Evolutionary conservation across 2,113 vertebrate genomes (phyloP).

Genomic region (Eolophus roseicapilla): DNA sequence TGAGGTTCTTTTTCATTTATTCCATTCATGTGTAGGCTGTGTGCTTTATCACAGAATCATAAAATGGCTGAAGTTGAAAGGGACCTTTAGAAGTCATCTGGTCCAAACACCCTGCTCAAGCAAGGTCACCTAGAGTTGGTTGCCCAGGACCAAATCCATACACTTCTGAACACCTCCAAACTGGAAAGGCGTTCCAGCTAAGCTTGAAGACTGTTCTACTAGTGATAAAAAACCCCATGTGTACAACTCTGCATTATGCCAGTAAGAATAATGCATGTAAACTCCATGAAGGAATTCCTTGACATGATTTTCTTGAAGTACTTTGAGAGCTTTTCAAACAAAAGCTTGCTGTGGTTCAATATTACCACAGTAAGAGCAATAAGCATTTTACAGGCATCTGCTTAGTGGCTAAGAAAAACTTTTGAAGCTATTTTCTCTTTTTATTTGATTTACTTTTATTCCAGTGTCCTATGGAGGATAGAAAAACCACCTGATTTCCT

Average conservation of each 20-base stretch:
- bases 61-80: neutral
- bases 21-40: neutral
- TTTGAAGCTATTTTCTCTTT: neutral
- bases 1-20: neutral
- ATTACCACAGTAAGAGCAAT: neutral
- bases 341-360: neutral
- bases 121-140: neutral
- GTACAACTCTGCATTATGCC: neutral
- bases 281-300: neutral
- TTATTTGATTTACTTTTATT: neutral
- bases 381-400: neutral
- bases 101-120: neutral
- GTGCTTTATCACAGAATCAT: neutral
- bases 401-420: neutral
- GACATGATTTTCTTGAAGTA: neutral
- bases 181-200: neutral
- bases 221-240: rapidly evolving
- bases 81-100: neutral
- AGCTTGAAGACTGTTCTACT: neutral
- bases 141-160: neutral
- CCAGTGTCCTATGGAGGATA: neutral
- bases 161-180: neutral
- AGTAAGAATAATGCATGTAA: neutral
- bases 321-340: neutral
- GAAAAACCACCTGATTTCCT: neutral